Percentiles rank a stretch among this genome's conserved stretches.
These are phyloP conservation scores for Zingel zingel DNA, from an alignment of 2,113 vertebrate genomes.

Conservation along the genomic window DNA sequence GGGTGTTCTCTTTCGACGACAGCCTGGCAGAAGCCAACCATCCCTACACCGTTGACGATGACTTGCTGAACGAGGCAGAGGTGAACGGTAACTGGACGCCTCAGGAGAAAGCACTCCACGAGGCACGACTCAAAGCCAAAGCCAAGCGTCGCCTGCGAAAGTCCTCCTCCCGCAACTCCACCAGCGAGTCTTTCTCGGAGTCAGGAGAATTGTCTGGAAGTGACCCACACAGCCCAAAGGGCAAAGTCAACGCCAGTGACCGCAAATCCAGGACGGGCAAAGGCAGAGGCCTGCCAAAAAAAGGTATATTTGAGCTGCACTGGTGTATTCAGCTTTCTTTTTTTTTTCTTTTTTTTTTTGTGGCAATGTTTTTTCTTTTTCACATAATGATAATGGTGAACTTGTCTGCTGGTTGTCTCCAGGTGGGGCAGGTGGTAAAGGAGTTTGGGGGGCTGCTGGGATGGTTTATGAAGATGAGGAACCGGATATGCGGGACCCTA, in stretches of 20 bases:
- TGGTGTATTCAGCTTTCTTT: background rate
- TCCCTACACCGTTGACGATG: conserved; percentile 74
- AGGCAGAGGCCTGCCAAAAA: conserved; percentile 90
- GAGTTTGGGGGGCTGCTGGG: conserved; percentile 91
- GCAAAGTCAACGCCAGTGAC: conserved; percentile 81
- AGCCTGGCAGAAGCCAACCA: conserved; percentile 43
- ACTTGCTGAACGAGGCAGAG: conserved; percentile 77
- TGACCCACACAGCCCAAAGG: conserved; percentile 85
- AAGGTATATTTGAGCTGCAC: conserved; percentile 78
- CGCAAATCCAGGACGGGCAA: conserved; percentile 89
- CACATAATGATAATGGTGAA: background rate
- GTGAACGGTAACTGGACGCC: conserved; percentile 86
- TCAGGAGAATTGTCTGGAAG: conserved; percentile 66
- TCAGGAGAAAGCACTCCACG: conserved; percentile 89
- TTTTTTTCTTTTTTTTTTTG: background rate
- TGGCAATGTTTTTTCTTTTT: background rate
- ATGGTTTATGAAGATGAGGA: conserved; percentile 90
- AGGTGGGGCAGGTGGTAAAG: conserved; percentile 92
- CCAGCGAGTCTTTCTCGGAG: conserved; percentile 85
- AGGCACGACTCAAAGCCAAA: conserved; percentile 88
- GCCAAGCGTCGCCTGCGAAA: conserved; percentile 88
- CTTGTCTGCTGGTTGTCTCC: conserved; percentile 10
- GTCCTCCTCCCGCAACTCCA: conserved; percentile 87
- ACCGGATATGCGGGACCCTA: conserved; percentile 87
- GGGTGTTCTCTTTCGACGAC: conserved; percentile 55